These are phyloP conservation scores for Pyralis farinalis DNA, from an alignment of 2,888 invertebrate species.

Conservation along the genomic window DNA sequence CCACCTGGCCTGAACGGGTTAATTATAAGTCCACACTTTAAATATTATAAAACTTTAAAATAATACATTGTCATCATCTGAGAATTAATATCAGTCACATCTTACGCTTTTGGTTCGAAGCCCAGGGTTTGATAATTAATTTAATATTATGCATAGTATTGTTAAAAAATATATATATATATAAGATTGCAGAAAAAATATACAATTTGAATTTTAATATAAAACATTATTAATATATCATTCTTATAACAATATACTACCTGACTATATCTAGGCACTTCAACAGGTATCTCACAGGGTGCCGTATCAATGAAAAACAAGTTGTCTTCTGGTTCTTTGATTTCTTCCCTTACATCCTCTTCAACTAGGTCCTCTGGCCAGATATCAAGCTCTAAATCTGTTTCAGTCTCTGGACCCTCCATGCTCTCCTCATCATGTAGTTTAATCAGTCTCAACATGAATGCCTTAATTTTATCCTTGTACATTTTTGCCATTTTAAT, in stretches of 20 bases:
- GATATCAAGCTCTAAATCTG: slow-evolving; percentile 60
- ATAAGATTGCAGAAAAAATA: too few relatives aligned
- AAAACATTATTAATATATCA: too few relatives aligned
- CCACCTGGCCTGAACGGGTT: too few relatives aligned
- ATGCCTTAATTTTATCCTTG: slow-evolving; percentile 66
- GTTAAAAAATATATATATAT: too few relatives aligned
- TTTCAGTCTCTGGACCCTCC: slow-evolving; percentile 44
- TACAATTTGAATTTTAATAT: too few relatives aligned
- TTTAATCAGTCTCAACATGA: slow-evolving; percentile 65
- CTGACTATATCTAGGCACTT: slow-evolving; percentile 51
- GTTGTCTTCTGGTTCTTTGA: slow-evolving; percentile 34
- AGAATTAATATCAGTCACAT: too few relatives aligned
- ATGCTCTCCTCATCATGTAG: slow-evolving; percentile 38
- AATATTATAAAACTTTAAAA: too few relatives aligned
- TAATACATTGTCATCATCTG: too few relatives aligned
- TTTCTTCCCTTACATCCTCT: slow-evolving; percentile 15
- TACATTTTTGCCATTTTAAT: slow-evolving; percentile 61
- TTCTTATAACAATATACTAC: slow-evolving; percentile 2
- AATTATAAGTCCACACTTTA: too few relatives aligned
- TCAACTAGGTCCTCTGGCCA: slow-evolving; percentile 61
- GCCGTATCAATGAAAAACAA: slow-evolving; percentile 69
- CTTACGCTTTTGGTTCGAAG: too few relatives aligned
- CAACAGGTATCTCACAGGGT: slow-evolving; percentile 36
- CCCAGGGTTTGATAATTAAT: too few relatives aligned
- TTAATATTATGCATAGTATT: too few relatives aligned